Base-by-base conservation (phyloP, 53 echinoderm and acorn worm genomes). In the Arbacia lixula region DNA sequence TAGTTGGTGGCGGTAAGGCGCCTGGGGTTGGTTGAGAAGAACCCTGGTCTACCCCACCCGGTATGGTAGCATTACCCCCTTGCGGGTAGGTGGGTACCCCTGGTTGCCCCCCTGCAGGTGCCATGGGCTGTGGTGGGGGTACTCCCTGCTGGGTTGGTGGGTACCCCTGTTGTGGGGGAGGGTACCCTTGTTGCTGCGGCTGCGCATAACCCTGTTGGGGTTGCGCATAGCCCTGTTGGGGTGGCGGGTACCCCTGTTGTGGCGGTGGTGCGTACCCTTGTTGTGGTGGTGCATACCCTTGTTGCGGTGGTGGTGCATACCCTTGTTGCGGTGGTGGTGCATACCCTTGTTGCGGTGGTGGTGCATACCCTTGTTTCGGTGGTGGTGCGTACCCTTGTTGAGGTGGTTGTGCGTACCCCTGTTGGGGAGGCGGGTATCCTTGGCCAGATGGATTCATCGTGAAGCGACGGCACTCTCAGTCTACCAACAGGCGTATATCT, bases 1-100 rank as follows among this genome's bases (percentile, higher is more conserved):
- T 34, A 19, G 56, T 6, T 20, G 57, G 57, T 20, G 57, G 57
- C 5, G 57, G 57, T 10, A 46, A 8, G 49, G 49, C 49, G 24
- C 74, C 74, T 33, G 24, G 26, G 43, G 43, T 27, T 41, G 69
- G 69, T 68, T 40, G 69, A 46, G 2, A 10, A n/a, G 53, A 6
- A 21, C 73, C 73, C 46, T 73, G 73, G 46, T 73, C 73, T 49
- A 20, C 73, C 16, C 73, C 73, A 29, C 73, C 73, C 26, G 73
- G 73, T 73, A 73, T 29, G 3, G 12, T 33, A 1, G 73, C 73
- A 52, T 73, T 73, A 53, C 73, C 73, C 50, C 16, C 10, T 2
- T 12, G 26, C 43, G 35, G 66, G 20, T n/a, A 2, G 57, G 57
- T 57, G 57, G 57, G 57, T 57, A 57, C 20, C 57, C 57, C 20